A percentile compares a stretch with the other conserved stretches of the same genome.
These are phyloP conservation scores for Leptinotarsa defecta DNA, from an alignment of 1,140 invertebrate species.

Conservation along the genomic window DNA sequence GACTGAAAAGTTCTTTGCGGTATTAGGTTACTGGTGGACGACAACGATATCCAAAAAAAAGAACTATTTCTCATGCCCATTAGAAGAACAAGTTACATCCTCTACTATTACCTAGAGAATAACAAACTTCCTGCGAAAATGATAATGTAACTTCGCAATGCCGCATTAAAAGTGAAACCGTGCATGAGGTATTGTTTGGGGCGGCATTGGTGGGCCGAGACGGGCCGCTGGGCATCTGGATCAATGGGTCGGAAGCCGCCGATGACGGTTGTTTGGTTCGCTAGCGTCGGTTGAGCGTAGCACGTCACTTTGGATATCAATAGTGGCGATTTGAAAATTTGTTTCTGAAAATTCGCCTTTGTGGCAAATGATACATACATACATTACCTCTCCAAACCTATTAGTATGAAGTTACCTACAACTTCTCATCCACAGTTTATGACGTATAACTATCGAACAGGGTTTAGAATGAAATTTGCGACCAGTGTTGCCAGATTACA, in stretches of 20 bases:
- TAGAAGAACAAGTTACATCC: neutral
- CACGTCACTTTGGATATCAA: neutral
- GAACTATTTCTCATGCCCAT: neutral
- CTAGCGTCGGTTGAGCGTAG: constrained; percentile 13
- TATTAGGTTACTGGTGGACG: too few species aligned
- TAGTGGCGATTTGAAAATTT: neutral
- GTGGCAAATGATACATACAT: too few species aligned
- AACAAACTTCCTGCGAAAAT: neutral
- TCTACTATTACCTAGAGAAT: constrained; percentile 1
- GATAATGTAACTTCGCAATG: constrained; percentile 18
- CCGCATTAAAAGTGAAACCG: constrained; percentile 43
- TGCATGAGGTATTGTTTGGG: constrained; percentile 32
- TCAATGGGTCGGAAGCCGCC: constrained; percentile 49
- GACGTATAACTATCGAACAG: too few species aligned
- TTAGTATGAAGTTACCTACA: too few species aligned
- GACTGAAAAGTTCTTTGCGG: too few species aligned
- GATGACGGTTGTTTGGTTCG: constrained; percentile 36
- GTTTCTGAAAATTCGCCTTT: too few species aligned
- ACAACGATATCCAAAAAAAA: too few species aligned
- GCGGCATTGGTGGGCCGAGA: constrained; percentile 34
- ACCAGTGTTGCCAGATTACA: too few species aligned
- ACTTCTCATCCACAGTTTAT: too few species aligned
- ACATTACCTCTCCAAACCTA: too few species aligned
- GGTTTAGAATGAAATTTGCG: too few species aligned
- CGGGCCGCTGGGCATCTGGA: constrained; percentile 43